These are phyloP conservation scores for Samia ricini DNA, from an alignment of 1,140 invertebrate genomes.

Conservation along the genomic window DNA sequence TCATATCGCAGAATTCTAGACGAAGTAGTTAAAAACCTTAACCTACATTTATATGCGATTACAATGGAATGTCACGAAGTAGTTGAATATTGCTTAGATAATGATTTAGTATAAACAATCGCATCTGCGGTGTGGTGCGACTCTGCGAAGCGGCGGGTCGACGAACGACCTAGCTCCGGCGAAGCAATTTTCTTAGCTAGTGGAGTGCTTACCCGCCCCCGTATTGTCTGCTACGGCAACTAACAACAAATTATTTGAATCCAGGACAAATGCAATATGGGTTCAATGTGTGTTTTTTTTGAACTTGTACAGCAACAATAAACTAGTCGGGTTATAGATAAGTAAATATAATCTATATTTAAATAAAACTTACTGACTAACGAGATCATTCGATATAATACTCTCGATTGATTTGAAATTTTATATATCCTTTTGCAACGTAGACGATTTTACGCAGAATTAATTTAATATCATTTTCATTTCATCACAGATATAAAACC, in stretches of 20 bases:
- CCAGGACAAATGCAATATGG: neutral
- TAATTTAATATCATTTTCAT: too few relatives aligned
- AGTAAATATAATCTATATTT: neutral
- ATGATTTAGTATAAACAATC: slow-evolving; percentile 66
- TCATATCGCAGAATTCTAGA: neutral
- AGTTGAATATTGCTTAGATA: slow-evolving; percentile 66
- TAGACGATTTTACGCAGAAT: too few relatives aligned
- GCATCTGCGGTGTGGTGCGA: slow-evolving; percentile 48
- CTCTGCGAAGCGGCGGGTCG: slow-evolving; percentile 48
- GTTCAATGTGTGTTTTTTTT: neutral
- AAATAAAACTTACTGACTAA: too few relatives aligned
- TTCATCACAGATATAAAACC: too few relatives aligned
- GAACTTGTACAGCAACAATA: neutral
- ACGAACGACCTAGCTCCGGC: slow-evolving; percentile 69
- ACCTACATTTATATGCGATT: slow-evolving; percentile 67
- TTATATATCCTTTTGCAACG: too few relatives aligned
- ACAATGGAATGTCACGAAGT: slow-evolving; percentile 73
- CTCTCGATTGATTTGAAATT: too few relatives aligned
- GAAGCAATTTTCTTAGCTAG: slow-evolving; percentile 34
- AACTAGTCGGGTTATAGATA: neutral
- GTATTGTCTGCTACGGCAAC: slow-evolving; percentile 28
- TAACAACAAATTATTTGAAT: neutral
- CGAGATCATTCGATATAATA: too few relatives aligned
- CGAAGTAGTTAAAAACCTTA: slow-evolving; percentile 45
- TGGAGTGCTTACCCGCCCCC: slow-evolving; percentile 22